phyloP scores from a whole-genome alignment of 2,888 invertebrate genomes.

The Lochmaea crataegi region DNA sequence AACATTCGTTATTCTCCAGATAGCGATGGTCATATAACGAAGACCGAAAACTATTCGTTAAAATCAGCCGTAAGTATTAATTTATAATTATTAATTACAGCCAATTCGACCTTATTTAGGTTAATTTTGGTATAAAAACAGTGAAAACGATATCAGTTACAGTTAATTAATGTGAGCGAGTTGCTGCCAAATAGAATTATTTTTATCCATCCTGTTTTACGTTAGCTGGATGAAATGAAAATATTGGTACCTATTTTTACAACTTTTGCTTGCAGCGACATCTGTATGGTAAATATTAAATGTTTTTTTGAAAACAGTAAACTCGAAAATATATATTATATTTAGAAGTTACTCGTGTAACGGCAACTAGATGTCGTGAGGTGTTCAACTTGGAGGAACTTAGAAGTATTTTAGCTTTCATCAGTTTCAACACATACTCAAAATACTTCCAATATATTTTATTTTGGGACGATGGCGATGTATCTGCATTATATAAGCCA shows the following conservation, averaged over 20 bases:
- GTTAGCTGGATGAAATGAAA: not conserved
- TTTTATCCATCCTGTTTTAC: not conserved
- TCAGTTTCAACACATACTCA: constrained; percentile 16
- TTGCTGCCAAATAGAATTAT: not conserved
- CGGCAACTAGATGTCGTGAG: constrained; percentile 8
- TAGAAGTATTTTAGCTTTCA: constrained; percentile 9
- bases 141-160: not conserved
- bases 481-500: not conserved
- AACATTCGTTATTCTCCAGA: constrained; percentile 65
- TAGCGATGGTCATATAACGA: constrained; percentile 49
- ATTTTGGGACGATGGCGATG: constrained; percentile 9
- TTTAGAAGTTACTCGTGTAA: not conserved
- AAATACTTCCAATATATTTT: constrained; percentile 10
- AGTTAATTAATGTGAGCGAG: not conserved
- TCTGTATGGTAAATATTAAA: not conserved
- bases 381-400: not conserved
- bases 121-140: not conserved
- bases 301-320: not conserved
- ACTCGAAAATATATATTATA: not conserved
- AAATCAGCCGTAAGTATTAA: constrained; percentile 57
- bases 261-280: not conserved
- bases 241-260: not conserved
- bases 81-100: not conserved
- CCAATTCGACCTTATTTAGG: not conserved
- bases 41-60: constrained; percentile 56